phyloP scores from a whole-genome alignment of 1,140 invertebrate species.

The Propsilocerus akamusi region DNA sequence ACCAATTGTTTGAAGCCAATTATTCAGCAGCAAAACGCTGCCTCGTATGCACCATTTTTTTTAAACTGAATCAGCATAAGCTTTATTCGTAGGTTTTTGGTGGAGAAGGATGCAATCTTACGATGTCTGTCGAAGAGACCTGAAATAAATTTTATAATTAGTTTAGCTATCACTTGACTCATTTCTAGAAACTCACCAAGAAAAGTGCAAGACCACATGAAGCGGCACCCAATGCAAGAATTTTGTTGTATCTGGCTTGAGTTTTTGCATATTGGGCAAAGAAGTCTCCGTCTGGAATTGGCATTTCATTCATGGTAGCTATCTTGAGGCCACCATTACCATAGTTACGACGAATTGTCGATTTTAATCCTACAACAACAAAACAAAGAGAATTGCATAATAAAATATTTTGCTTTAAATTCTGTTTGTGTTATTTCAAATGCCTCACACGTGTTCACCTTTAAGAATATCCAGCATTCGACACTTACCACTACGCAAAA shows the following conservation, averaged over 20 bases:
- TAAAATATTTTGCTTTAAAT: no score
- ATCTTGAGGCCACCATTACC: slow-evolving; percentile 18
- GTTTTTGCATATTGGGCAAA: slow-evolving; percentile 38
- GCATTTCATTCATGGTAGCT: slow-evolving; percentile 49
- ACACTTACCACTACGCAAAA: background rate
- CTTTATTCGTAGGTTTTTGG: background rate
- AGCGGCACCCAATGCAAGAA: slow-evolving; percentile 36
- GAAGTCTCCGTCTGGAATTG: slow-evolving; percentile 53
- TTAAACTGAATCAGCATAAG: no score
- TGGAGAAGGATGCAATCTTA: background rate
- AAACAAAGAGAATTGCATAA: background rate
- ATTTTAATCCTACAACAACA: background rate
- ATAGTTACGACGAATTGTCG: slow-evolving; percentile 9
- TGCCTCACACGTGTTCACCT: no score
- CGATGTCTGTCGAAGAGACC: background rate
- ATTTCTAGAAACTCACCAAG: background rate
- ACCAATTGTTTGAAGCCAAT: no score
- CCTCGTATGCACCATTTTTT: no score
- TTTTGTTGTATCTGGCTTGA: slow-evolving; percentile 44
- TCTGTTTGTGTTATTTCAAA: background rate
- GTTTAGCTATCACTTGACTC: no score
- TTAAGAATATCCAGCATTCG: no score
- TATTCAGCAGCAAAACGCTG: no score
- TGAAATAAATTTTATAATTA: background rate
- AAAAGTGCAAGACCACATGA: background rate